Evolutionary conservation across 2,113 vertebrate species (phyloP), one percentile per base, ranked within the genome.

Genomic region (Sinocyclocheilus anshuiensis): DNA sequence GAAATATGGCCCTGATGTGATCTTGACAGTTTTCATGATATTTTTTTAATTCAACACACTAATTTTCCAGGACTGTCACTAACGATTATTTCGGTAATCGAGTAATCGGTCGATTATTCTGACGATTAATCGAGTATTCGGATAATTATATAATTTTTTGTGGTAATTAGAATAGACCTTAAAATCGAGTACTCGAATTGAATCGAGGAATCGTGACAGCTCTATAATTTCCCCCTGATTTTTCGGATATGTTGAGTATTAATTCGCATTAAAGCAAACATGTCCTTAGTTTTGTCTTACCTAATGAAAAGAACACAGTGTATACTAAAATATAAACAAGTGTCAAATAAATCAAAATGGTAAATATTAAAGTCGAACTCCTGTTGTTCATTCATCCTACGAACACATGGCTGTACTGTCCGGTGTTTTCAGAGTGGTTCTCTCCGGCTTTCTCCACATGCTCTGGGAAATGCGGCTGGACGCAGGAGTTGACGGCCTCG

Each of bases 401-500:
- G 74, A 93, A 95, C 36, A 96, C 93, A 13, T 93, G 91, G 67
- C 93, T 94, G 15, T 91, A 95, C 81, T 90, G 72, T 24, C 87
- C 75, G 16, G 39, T 87, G 1, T 87, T 87, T 0, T 91, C 90
- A 10, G 65, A 63, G 75, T 92, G 91, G 59, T 81, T 88, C 36
- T 89, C 88, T 16, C 39, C 89, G 3, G 81, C 22, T 61, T 94
- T 84, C 6, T 95, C 91, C 0, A 93, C 91, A 77, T 94, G 90
- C 1, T 92, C 89, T 0, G 95, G 94, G 80, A 95, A 96, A 81
- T 94, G 92, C 0, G 85, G 75, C 57, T 90, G 92, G 4, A 94
- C 42, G 15, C 91, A 97, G 77, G 86, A 91, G 76, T 94, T 98
- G 79, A 97, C 90, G 0, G 93, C 84, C 72, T 96, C 95, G 84